Evolutionary conservation across 2,888 invertebrate species (phyloP), one percentile per base, ranked within the genome.

Genomic region (Tridacna crocea): DNA sequence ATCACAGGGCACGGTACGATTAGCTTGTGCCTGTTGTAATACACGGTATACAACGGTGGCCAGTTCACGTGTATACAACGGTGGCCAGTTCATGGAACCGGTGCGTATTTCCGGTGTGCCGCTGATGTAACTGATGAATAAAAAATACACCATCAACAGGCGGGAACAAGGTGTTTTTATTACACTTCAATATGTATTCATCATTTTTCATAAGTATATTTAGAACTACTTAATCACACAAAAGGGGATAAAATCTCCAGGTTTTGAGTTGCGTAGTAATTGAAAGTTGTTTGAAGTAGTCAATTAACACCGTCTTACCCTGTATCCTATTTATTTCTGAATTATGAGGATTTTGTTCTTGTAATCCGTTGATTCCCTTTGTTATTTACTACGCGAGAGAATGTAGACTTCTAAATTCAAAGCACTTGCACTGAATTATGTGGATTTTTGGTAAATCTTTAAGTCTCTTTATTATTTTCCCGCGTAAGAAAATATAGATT

Each of bases 231-330:
- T 19, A 70, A 70, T 70, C 51, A 70, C 48, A 51, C 70, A 51
- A 48, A 51, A 8, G 22, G 24, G 17, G 70, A 70, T 70, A 70
- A n/a, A 51, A 70, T 70, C 70, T 22, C 70, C 48, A 70, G 48
- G 70, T 51, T 70, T 48, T 51, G 70, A 70, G 22, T 51, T 15
- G 51, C 3, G 70, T 51, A 51, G 70, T 70, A 70, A 70, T 70
- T 70, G 70, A 70, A 70, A 70, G 48, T n/a, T 70, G 70, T 70
- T 70, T 70, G 70, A 70, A 24, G 70, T 70, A 26, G 13, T 47
- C 70, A 70, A 70, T 51, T 70, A 70, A 24, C 70, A 51, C 36
- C 51, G 47, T 61, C 26, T 70, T 51, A 70, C 70, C 70, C 47
- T 70, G 6, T 12, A 26, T 27, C 36, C 36, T 36, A 36, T 36